phyloP scores from a whole-genome alignment of 2,797 vertebrate genomes.

The Mycteria americana region DNA sequence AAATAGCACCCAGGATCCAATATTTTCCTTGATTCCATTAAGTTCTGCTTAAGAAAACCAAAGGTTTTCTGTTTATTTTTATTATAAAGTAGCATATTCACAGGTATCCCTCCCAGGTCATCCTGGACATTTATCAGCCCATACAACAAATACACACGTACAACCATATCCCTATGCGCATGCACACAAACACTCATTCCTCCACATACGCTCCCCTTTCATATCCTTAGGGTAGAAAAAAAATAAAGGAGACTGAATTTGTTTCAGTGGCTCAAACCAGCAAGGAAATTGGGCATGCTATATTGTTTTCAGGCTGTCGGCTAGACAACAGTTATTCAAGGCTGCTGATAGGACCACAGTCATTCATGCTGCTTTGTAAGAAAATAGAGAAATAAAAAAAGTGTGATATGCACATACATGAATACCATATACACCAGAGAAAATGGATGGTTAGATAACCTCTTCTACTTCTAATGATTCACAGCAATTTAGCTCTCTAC shows the following conservation, averaged over 20 bases:
- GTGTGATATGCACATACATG: neutral
- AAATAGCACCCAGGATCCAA: neutral
- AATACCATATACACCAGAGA: neutral
- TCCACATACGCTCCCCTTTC: neutral
- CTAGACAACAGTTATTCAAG: neutral
- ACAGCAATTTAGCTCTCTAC: neutral
- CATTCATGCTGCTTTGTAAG: neutral
- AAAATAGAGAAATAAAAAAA: neutral
- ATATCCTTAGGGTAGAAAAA: neutral
- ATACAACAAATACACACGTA: neutral
- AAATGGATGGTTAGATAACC: neutral
- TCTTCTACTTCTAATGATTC: neutral
- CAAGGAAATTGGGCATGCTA: neutral
- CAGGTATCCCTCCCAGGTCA: neutral
- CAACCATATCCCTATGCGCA: neutral
- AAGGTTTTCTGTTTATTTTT: neutral
- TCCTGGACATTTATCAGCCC: neutral
- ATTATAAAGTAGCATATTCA: neutral
- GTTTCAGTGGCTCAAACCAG: neutral
- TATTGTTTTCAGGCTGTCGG: neutral
- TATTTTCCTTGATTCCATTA: constrained; percentile 2
- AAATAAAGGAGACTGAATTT: neutral
- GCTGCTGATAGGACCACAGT: neutral
- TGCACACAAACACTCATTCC: neutral
- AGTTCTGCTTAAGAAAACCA: neutral